phyloP scores from a whole-genome alignment of 30 jellyfish, hydroid and myxozoan genomes.

The Rhopilema esculentum region DNA sequence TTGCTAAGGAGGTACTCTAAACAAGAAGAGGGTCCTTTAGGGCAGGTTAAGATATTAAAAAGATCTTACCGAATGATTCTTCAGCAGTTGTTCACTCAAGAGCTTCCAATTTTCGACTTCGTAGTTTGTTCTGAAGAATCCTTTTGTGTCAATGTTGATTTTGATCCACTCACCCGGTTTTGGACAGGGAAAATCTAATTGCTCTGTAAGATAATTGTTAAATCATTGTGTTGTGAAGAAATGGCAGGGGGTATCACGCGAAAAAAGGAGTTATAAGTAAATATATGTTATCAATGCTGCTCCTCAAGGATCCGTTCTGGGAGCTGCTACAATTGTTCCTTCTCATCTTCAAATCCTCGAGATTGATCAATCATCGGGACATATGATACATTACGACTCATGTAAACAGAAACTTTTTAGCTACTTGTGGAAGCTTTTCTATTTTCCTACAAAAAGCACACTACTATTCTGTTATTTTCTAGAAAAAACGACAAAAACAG shows the following conservation, averaged over 20 bases:
- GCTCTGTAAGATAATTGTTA: slow-evolving; percentile 35
- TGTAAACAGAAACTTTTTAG: no score
- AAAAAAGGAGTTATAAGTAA: background rate
- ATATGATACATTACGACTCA: no score
- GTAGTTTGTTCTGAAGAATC: slow-evolving; percentile 80
- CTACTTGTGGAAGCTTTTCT: background rate
- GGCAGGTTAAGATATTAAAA: background rate
- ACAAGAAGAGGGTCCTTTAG: background rate
- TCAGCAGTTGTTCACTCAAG: slow-evolving; percentile 63
- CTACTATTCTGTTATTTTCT: no score
- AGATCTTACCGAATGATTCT: slow-evolving; percentile 68
- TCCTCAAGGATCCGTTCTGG: background rate
- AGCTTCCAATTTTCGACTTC: slow-evolving; percentile 80
- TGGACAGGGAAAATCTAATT: slow-evolving; percentile 45
- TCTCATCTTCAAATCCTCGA: background rate
- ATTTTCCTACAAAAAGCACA: background rate
- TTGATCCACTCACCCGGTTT: slow-evolving; percentile 83
- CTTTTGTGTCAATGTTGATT: slow-evolving; percentile 56
- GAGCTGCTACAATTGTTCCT: background rate
- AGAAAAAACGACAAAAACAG: background rate
- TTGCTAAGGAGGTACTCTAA: background rate
- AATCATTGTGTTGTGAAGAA: no score
- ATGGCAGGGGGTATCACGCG: background rate
- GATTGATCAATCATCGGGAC: no score
- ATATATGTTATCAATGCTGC: background rate